Percentiles rank a stretch among this genome's conserved stretches.
Conservation (phyloP, 2,888 invertebrate genomes). For the Sussaba pulchella region DNA sequence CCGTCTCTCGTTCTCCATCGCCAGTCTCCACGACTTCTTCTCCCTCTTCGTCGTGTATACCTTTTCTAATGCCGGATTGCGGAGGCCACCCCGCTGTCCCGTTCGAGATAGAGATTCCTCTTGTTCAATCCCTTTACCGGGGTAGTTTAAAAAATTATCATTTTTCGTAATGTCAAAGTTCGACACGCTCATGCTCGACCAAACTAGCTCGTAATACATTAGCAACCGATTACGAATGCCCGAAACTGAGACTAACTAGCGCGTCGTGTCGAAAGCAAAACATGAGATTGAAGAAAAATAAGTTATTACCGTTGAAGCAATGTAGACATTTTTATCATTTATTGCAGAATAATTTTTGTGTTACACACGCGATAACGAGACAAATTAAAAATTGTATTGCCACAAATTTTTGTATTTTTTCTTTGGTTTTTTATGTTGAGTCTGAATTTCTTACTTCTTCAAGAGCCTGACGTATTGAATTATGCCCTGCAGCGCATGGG, state of each 20-base stretch:
- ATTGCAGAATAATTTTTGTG: too few species aligned
- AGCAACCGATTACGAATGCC: background rate
- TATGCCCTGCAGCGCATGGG: background rate
- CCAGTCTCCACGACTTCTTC: conserved; percentile 43
- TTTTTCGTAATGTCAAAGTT: conserved; percentile 14
- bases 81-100: conserved; percentile 46
- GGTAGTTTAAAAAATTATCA: conserved; percentile 45
- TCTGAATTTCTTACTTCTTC: background rate
- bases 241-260: conserved; percentile 29
- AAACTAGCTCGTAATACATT: background rate
- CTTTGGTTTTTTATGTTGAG: background rate
- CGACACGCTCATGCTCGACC: background rate
- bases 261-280: background rate
- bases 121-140: conserved; percentile 55
- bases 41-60: conserved; percentile 40
- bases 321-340: too few species aligned
- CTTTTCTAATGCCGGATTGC: conserved; percentile 25
- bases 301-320: too few species aligned
- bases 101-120: conserved; percentile 36
- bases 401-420: background rate
- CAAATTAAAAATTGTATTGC: too few species aligned
- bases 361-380: too few species aligned
- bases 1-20: conserved; percentile 61
- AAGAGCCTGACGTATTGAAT: background rate
- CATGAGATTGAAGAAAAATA: background rate